Conservation (phyloP, 2,113 vertebrate genomes). For the Vidua chalybeata region DNA sequence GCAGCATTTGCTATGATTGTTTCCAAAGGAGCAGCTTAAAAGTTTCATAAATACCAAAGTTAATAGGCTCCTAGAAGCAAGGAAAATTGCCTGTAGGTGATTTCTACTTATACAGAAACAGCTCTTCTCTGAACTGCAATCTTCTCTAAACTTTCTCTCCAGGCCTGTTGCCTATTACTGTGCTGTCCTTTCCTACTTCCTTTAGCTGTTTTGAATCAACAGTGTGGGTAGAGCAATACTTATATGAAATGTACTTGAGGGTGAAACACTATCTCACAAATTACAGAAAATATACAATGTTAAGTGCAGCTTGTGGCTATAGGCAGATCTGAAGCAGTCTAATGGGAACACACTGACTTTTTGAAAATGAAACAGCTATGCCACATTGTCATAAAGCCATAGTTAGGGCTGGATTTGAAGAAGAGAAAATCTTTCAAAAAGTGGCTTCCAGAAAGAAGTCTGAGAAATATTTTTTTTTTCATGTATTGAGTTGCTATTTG, state of each 20-base stretch:
- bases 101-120: background rate
- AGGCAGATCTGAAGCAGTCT: background rate
- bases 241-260: background rate
- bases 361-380: background rate
- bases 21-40: conserved; percentile 45
- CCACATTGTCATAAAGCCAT: background rate
- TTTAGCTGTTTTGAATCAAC: conserved; percentile 46
- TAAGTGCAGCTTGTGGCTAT: background rate
- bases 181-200: background rate
- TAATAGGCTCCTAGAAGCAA: background rate
- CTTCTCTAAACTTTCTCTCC: background rate
- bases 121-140: background rate
- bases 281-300: conserved; percentile 19
- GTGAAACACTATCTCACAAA: conserved; percentile 17
- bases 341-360: background rate
- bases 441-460: background rate
- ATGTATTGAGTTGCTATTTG: background rate
- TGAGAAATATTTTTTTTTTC: background rate
- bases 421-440: background rate
- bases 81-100: conserved; percentile 16
- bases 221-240: background rate
- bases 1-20: conserved; percentile 27
- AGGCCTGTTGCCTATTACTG: conserved; percentile 27
- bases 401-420: background rate
- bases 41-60: conserved; percentile 14